These are phyloP conservation scores for Colostygia pectinataria DNA, from an alignment of 2,888 invertebrate species.

Conservation along the genomic window DNA sequence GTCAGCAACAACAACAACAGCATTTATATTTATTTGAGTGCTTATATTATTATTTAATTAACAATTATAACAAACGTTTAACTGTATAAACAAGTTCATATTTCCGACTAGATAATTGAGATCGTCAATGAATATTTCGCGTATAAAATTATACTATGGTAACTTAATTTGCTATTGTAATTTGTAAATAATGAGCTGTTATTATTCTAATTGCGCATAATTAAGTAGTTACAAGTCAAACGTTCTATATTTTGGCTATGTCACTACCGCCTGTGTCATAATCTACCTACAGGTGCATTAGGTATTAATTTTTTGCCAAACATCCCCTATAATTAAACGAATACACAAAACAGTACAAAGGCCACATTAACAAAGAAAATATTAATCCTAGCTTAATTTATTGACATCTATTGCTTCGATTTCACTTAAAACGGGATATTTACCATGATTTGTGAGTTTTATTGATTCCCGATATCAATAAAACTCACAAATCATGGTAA, in stretches of 20 bases:
- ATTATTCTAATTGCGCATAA: constrained; percentile 53
- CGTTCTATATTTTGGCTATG: constrained; percentile 30
- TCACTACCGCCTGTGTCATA: constrained; percentile 29
- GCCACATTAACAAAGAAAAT: constrained; percentile 42
- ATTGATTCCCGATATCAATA: too few species aligned
- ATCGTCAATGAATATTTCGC: constrained; percentile 13
- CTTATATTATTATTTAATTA: constrained; percentile 58
- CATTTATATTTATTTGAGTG: constrained; percentile 72
- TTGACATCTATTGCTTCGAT: too few species aligned
- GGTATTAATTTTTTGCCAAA: constrained; percentile 43
- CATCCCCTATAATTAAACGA: constrained; percentile 29
- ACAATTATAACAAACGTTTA: constrained; percentile 61
- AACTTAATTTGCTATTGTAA: constrained; percentile 33
- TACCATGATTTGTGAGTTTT: too few species aligned
- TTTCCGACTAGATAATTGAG: constrained; percentile 18
- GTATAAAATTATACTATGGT: constrained; percentile 25
- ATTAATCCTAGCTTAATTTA: constrained; percentile 28
- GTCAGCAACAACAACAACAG: constrained; percentile 83
- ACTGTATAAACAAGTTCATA: constrained; percentile 36
- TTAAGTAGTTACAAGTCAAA: constrained; percentile 39
- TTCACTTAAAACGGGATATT: too few species aligned
- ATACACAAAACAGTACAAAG: constrained; percentile 34
- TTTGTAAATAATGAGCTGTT: constrained; percentile 20
- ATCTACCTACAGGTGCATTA: constrained; percentile 66
- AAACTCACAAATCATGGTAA: too few species aligned